A percentile compares a stretch with the other conserved stretches of the same genome.
Evolutionary conservation across 2,888 invertebrate species (phyloP).

Genomic region (Scrobipalpa costella): DNA sequence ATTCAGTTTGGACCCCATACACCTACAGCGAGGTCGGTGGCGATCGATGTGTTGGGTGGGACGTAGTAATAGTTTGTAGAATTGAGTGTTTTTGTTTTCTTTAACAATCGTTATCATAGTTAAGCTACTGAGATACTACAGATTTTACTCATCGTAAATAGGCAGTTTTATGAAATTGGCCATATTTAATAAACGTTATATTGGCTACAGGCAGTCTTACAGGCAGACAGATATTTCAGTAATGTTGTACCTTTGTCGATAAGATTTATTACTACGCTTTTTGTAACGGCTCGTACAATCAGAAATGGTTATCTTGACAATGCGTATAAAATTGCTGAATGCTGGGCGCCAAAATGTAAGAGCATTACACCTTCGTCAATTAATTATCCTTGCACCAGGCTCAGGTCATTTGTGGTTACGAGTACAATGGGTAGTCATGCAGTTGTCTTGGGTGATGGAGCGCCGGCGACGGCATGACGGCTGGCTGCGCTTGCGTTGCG

Average conservation of each 20-base stretch:
- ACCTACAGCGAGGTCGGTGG: conserved; percentile 9
- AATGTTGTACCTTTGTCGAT: neutral
- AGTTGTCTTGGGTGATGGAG: conserved; percentile 40
- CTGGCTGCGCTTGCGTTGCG: conserved; percentile 34
- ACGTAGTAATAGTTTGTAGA: neutral
- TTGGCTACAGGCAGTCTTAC: too few species aligned
- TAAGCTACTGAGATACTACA: too few species aligned
- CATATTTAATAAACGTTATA: too few species aligned
- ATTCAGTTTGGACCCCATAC: conserved; percentile 5
- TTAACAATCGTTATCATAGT: too few species aligned
- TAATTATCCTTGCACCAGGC: conserved; percentile 14
- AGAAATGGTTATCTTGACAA: neutral
- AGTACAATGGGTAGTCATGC: conserved; percentile 43
- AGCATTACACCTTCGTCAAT: conserved; percentile 5
- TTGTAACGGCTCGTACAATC: neutral
- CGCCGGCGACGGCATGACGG: conserved; percentile 33
- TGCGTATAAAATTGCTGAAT: neutral
- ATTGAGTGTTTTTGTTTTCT: too few species aligned
- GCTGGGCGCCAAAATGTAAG: conserved; percentile 9
- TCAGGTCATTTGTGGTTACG: conserved; percentile 26
- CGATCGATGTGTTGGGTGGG: neutral
- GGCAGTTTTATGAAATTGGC: too few species aligned
- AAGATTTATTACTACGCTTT: neutral
- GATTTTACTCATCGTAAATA: too few species aligned
- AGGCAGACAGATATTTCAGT: too few species aligned